phyloP scores from a whole-genome alignment of 1,140 invertebrate genomes.

The Batillaria attramentaria region DNA sequence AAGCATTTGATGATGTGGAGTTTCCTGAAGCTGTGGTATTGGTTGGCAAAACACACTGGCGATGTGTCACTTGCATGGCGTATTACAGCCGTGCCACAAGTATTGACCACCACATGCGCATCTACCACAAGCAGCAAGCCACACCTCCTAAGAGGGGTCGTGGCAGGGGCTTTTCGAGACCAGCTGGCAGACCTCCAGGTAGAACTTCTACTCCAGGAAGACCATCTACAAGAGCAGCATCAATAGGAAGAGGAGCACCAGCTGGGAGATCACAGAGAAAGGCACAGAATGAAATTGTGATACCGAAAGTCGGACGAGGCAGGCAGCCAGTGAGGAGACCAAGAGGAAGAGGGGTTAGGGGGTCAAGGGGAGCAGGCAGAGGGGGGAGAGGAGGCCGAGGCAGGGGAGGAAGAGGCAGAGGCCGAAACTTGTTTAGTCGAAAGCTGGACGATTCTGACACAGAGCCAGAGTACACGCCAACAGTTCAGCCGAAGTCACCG shows the following conservation, averaged over 20 bases:
- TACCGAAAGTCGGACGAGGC: too few species aligned
- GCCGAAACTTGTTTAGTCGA: too few species aligned
- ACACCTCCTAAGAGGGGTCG: not conserved
- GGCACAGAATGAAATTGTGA: too few species aligned
- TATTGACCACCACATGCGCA: conserved; percentile 15
- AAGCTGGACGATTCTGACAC: conserved; percentile 18
- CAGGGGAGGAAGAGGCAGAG: not conserved
- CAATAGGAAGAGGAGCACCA: too few species aligned
- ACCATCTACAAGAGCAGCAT: too few species aligned
- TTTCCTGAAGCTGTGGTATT: conserved; percentile 31
- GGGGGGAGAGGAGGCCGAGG: not conserved
- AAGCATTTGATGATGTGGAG: conserved; percentile 21
- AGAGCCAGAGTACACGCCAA: not conserved
- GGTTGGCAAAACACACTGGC: conserved; percentile 29
- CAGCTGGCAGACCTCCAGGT: too few species aligned
- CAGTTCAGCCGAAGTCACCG: not conserved
- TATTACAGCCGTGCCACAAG: conserved; percentile 9
- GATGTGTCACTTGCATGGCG: conserved; percentile 28
- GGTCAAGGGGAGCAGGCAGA: not conserved
- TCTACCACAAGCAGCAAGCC: not conserved
- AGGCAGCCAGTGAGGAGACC: not conserved
- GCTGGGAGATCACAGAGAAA: too few species aligned
- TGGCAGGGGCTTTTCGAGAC: conserved; percentile 8
- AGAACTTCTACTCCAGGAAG: too few species aligned
- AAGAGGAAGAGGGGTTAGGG: not conserved